Base-by-base conservation (phyloP, 2,888 invertebrate genomes). In the Chrysolina haemoptera region DNA sequence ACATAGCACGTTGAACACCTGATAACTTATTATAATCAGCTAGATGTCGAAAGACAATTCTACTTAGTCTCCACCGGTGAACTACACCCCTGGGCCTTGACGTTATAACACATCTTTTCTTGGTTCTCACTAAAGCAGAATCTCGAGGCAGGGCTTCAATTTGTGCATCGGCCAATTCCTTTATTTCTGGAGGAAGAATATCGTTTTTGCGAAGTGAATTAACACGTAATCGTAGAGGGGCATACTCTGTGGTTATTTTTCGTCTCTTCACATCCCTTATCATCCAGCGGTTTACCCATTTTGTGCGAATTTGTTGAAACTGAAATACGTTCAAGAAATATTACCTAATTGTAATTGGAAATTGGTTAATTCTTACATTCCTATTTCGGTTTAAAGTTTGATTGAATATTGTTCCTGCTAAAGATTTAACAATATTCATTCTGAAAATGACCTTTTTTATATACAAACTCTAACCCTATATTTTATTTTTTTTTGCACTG, bases 1-100 rank as follows among this genome's bases (percentile, higher is more conserved):
- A 99, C 91, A 95, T 94, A n/a, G 98, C 97, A 86, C 98, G 91
- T 86, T 97, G 97, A 0, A 98, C 93, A 50, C 98, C 98, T 18
- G 95, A 91, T 50, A 99, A 87, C 87, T 96, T 94, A 88, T 98
- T 98, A 87, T 98, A 95, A 89, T 99, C 99, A 0, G 96, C 97
- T 76, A 97, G 89, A 84, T 96, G 92, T 76, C 98, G 92, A 91
- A 96, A 99, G 6, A 96, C 92, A 78, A 98, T 95, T 84, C 98
- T 91, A 84, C 98, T 97, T 74, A 99, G 86, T 68, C 97, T 91
- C 94, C 96, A 99, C 70, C 94, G 92, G 64, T 89, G 87, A 0
- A 97, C 93, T 76, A 93, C 91, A 77, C 97, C 97, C 76, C 95
- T 90, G 0, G 95, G 93, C 80, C 98, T 92, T 46, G 97, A 97